Percentiles rank a stretch among this genome's conserved stretches.
Evolutionary conservation across 2,888 invertebrate species (phyloP).

Genomic region (Eupithecia centaureata): DNA sequence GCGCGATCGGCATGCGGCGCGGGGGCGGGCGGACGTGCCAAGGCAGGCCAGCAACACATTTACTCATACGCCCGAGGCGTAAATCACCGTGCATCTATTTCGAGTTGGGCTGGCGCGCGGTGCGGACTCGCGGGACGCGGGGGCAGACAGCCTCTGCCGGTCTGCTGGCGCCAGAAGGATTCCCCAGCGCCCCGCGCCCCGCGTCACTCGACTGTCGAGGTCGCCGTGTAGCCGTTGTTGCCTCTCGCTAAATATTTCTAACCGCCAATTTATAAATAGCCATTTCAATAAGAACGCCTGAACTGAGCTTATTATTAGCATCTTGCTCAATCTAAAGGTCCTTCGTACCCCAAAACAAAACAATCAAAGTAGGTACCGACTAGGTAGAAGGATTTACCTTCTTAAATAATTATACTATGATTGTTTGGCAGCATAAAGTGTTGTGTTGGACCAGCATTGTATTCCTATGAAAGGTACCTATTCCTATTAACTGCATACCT

Average conservation of each 20-base stretch:
- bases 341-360: constrained; percentile 3
- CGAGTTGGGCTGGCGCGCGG: constrained; percentile 72
- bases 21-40: constrained; percentile 79
- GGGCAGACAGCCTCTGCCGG: constrained; percentile 79
- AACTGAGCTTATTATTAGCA: constrained; percentile 25
- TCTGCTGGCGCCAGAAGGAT: constrained; percentile 83
- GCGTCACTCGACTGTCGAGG: constrained; percentile 61
- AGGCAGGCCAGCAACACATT: constrained; percentile 80
- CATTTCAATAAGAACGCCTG: constrained; percentile 38
- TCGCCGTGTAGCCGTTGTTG: constrained; percentile 56
- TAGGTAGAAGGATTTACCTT: too few relatives aligned
- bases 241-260: constrained; percentile 54
- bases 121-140: constrained; percentile 59
- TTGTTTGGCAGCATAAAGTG: too few relatives aligned
- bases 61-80: constrained; percentile 82
- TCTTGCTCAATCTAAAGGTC: constrained; percentile 2
- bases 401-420: too few relatives aligned
- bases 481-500: too few relatives aligned
- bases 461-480: too few relatives aligned
- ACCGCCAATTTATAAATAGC: constrained; percentile 49
- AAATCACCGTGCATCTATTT: constrained; percentile 84
- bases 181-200: constrained; percentile 80
- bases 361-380: not conserved
- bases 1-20: constrained; percentile 65
- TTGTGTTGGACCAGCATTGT: too few relatives aligned